phyloP scores from a whole-genome alignment of 1,140 invertebrate genomes.

The Elymnias hypermnestra region DNA sequence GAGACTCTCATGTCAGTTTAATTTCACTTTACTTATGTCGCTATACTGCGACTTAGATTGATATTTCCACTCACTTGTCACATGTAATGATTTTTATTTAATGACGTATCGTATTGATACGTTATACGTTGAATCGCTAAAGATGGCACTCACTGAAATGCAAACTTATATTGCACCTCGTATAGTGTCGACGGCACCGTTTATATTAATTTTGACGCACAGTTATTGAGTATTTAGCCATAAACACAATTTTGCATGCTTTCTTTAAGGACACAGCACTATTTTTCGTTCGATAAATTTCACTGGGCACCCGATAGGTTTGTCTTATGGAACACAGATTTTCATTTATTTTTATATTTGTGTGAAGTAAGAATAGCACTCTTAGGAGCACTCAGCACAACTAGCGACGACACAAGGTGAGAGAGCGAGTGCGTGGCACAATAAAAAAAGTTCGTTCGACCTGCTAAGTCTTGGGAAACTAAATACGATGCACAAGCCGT shows the following conservation, averaged over 20 bases:
- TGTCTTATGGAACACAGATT: slow-evolving; percentile 41
- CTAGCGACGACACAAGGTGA: slow-evolving; percentile 72
- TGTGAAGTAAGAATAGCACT: slow-evolving; percentile 46
- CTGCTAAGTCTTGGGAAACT: slow-evolving; percentile 18
- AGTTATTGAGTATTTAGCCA: slow-evolving; percentile 76
- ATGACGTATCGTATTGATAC: slow-evolving; percentile 41
- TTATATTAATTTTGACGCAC: slow-evolving; percentile 79
- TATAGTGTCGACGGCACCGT: slow-evolving; percentile 79
- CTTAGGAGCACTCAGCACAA: slow-evolving; percentile 70
- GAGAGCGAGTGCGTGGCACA: slow-evolving; percentile 68
- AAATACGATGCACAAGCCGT: slow-evolving; percentile 18
- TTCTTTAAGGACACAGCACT: slow-evolving; percentile 72
- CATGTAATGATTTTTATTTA: slow-evolving; percentile 81
- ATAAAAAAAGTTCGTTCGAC: slow-evolving; percentile 21
- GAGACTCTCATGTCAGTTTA: slow-evolving; percentile 46
- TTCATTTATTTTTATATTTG: slow-evolving; percentile 23
- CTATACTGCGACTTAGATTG: slow-evolving; percentile 38
- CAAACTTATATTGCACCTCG: slow-evolving; percentile 78
- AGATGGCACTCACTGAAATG: slow-evolving; percentile 79
- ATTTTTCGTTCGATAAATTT: slow-evolving; percentile 68
- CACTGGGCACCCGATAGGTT: slow-evolving; percentile 69
- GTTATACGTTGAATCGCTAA: slow-evolving; percentile 43
- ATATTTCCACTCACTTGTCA: slow-evolving; percentile 79
- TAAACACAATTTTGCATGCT: slow-evolving; percentile 77
- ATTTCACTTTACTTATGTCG: slow-evolving; percentile 44